Conservation (phyloP, 2,113 vertebrate genomes). For the Cheilinus undulatus region DNA sequence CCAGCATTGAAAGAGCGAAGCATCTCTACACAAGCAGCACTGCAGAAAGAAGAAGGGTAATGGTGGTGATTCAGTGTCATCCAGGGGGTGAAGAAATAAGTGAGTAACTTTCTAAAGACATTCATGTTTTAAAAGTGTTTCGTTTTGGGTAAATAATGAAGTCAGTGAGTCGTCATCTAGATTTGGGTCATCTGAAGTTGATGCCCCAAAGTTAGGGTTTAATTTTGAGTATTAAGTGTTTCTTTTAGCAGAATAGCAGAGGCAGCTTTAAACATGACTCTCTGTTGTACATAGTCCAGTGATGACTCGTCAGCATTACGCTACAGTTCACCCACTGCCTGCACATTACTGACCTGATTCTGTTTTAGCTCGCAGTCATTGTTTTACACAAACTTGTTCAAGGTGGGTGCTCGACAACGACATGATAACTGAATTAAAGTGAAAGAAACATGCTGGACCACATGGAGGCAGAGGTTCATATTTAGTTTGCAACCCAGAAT, state of each 20-base stretch:
- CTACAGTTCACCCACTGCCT: constrained; percentile 55
- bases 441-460: constrained; percentile 53
- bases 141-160: background rate
- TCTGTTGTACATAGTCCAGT: background rate
- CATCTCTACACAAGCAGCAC: constrained; percentile 24
- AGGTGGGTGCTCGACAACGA: constrained; percentile 42
- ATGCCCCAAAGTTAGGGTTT: background rate
- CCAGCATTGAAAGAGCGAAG: constrained; percentile 18
- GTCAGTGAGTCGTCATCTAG: background rate
- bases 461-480: constrained; percentile 3
- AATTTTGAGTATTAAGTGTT: background rate
- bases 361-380: constrained; percentile 57
- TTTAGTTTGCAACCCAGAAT: constrained; percentile 4
- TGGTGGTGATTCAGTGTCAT: background rate
- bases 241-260: constrained; percentile 16
- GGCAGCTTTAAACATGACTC: constrained; percentile 27
- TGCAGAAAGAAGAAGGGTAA: constrained; percentile 1
- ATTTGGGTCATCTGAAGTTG: background rate
- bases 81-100: constrained; percentile 2
- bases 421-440: constrained; percentile 60
- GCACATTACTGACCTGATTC: constrained; percentile 61
- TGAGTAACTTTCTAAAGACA: background rate
- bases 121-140: background rate
- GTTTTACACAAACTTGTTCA: constrained; percentile 45
- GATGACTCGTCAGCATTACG: constrained; percentile 29